Conservation (phyloP, 2,797 vertebrate species). For the Lacerta agilis region DNA sequence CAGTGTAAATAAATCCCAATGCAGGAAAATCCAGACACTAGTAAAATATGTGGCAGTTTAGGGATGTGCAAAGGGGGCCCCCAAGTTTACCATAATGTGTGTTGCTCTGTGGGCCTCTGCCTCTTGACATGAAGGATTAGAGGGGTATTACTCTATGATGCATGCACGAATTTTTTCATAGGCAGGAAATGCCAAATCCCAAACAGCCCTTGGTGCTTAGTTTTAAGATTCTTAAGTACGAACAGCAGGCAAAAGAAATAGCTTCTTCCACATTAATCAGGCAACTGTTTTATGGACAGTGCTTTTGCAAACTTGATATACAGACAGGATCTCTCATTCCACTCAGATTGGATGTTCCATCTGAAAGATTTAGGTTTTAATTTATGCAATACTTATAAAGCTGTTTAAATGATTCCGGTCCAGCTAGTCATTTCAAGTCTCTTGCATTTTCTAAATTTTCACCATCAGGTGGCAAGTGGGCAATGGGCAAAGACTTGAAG, state of each 20-base stretch:
- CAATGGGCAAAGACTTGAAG: background rate
- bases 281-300: background rate
- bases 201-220: background rate
- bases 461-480: background rate
- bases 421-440: background rate
- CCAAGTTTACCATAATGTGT: conserved; percentile 5
- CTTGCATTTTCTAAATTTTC: background rate
- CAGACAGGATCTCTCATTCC: too few relatives aligned
- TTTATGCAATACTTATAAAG: background rate
- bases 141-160: background rate
- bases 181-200: background rate
- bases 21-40: background rate
- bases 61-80: background rate
- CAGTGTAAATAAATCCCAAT: background rate
- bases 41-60: conserved; percentile 4
- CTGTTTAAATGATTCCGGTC: background rate
- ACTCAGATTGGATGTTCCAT: background rate
- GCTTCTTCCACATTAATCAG: background rate
- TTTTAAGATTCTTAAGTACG: conserved; percentile 3
- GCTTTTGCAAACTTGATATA: background rate
- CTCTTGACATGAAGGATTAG: conserved; percentile 6
- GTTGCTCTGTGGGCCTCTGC: background rate
- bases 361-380: background rate
- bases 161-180: background rate
- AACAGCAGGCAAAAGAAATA: background rate